phyloP scores from a whole-genome alignment of 2,797 vertebrate species.

The Chaenodraco wilsoni region DNA sequence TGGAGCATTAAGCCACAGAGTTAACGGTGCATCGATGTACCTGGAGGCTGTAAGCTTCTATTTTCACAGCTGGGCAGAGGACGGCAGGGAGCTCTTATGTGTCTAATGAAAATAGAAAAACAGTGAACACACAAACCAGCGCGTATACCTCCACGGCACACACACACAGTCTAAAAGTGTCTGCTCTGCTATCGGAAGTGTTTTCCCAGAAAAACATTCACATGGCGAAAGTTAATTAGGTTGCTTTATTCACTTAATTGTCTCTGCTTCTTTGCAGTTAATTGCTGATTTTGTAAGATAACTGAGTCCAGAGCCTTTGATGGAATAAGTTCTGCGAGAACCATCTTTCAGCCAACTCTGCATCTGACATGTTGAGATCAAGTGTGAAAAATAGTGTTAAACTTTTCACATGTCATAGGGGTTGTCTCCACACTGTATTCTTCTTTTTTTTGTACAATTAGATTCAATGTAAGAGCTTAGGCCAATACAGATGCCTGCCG shows the following conservation, averaged over 20 bases:
- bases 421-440: not conserved
- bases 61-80: constrained; percentile 61
- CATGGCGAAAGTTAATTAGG: constrained; percentile 69
- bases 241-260: constrained; percentile 67
- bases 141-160: not conserved
- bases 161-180: constrained; percentile 25
- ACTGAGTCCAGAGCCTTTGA: constrained; percentile 52
- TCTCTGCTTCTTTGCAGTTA: constrained; percentile 64
- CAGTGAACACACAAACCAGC: constrained; percentile 11
- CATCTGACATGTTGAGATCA: constrained; percentile 16
- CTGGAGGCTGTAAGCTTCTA: constrained; percentile 50
- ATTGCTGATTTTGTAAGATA: constrained; percentile 74
- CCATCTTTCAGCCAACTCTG: constrained; percentile 22
- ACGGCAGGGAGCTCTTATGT: constrained; percentile 39
- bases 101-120: constrained; percentile 54
- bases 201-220: constrained; percentile 54
- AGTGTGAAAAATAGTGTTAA: constrained; percentile 16
- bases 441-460: not conserved
- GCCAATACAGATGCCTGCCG: not conserved
- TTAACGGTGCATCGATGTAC: constrained; percentile 51
- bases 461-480: not conserved
- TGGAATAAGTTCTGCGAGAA: constrained; percentile 44
- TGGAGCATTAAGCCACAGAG: constrained; percentile 50
- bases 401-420: not conserved
- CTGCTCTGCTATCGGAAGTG: constrained; percentile 40